Percentiles rank a stretch among this genome's conserved stretches.
Evolutionary conservation across 2,888 invertebrate species (phyloP).

Genomic region (Pterobdella sp.): DNA sequence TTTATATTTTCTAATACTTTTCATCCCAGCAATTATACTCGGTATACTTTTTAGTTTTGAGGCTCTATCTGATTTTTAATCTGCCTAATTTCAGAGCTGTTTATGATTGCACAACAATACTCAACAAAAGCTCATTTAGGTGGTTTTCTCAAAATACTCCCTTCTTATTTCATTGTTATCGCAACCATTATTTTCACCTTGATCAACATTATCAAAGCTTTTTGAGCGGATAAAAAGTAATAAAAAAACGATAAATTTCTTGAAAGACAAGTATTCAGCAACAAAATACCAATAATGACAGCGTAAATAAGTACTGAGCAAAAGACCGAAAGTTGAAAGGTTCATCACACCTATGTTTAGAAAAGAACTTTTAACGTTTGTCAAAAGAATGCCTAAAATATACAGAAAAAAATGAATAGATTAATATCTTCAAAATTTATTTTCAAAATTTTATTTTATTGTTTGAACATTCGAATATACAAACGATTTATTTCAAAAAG

Average conservation of each 20-base stretch:
- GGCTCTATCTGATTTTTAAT: too few species aligned
- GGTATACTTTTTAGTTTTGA: too few species aligned
- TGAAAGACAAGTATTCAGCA: conserved; percentile 3
- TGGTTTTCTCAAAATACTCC: background rate
- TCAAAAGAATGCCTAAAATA: too few species aligned
- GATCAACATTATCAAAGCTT: conserved; percentile 13
- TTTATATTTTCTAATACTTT: background rate
- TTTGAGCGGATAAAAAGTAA: background rate
- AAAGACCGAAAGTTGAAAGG: too few species aligned
- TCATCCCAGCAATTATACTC: background rate
- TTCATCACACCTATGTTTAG: too few species aligned
- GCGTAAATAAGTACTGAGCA: conserved; percentile 7
- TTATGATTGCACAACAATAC: background rate
- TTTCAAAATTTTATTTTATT: too few species aligned
- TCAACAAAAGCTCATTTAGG: too few species aligned
- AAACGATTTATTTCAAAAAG: too few species aligned
- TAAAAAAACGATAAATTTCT: background rate
- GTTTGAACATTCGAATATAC: too few species aligned
- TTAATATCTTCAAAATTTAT: too few species aligned
- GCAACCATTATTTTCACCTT: background rate
- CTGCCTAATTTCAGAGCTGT: background rate
- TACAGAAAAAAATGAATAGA: too few species aligned
- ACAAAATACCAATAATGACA: conserved; percentile 4
- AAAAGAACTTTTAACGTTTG: too few species aligned
- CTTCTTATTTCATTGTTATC: background rate